Evolutionary conservation across 2,113 vertebrate species (phyloP), one percentile per base, ranked within the genome.

Genomic region (Ursus arctos): DNA sequence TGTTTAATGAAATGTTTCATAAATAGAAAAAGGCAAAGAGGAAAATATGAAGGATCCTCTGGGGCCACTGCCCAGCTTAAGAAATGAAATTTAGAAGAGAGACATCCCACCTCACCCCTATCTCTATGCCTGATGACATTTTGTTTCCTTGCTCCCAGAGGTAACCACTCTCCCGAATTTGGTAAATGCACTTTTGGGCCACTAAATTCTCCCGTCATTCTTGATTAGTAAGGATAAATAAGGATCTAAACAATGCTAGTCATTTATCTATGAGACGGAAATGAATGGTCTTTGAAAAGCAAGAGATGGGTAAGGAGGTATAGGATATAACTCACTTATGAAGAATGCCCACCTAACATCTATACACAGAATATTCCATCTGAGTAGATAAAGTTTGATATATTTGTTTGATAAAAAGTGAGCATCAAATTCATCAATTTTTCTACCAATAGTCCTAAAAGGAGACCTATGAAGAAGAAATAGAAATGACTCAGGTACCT

Each of bases 71-170:
- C 49, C 28, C 31, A 94, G 18, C 28, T 81, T 94, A 65, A 94
- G 81, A 95, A 84, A 85, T 85, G 26, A 94, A 97, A 81, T 95
- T 88, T 40, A 88, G 83, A 95, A 40, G 15, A 80, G 61, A 91
- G 43, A 4, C 47, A 51, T 36, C 49, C 33, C 9, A 11, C n/a
- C 26, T 69, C 18, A 9, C 55, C 51, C 47, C 43, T 71, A n/a
- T 51, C 47, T 71, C 63, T 82, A 0, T 88, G 72, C 19, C 76
- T 63, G 31, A 55, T 95, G 63, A 63, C 55, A 88, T 80, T 88
- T 93, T 91, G 55, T 63, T 71, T 36, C n/a, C 88, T 90, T 72
- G 33, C 24, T 93, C 55, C 72, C 51, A n/a, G 57, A 94, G 47
- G 19, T 82, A 96, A 76, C 36, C 18, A 67, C 11, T 79, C 33